These are phyloP conservation scores for Agrochola circellaris DNA, from an alignment of 2,888 invertebrate genomes.

Conservation along the genomic window DNA sequence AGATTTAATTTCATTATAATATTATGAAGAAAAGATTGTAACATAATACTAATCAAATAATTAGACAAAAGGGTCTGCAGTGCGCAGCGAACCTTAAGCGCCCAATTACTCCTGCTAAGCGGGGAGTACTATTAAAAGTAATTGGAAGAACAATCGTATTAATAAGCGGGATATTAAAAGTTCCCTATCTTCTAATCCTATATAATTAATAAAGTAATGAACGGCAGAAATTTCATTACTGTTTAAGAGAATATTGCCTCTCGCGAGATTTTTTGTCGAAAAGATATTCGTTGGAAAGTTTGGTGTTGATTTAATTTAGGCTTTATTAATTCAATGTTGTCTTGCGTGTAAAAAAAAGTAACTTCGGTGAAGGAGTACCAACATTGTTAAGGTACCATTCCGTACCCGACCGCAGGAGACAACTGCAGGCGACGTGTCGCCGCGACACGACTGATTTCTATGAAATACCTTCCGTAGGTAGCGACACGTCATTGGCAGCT, in stretches of 20 bases:
- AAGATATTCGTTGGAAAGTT: slow-evolving; percentile 16
- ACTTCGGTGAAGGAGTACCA: neutral
- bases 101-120: slow-evolving; percentile 57
- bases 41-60: slow-evolving; percentile 53
- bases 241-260: slow-evolving; percentile 26
- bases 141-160: slow-evolving; percentile 55
- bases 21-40: slow-evolving; percentile 30
- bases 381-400: too few species aligned
- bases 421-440: too few species aligned
- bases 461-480: too few species aligned
- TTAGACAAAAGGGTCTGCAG: slow-evolving; percentile 47
- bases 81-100: slow-evolving; percentile 45
- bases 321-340: neutral
- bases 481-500: too few species aligned
- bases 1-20: slow-evolving; percentile 40
- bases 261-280: slow-evolving; percentile 15
- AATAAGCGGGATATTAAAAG: slow-evolving; percentile 54
- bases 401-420: too few species aligned
- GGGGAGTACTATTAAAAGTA: slow-evolving; percentile 42
- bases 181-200: slow-evolving; percentile 51
- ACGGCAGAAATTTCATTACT: slow-evolving; percentile 42
- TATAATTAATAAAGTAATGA: slow-evolving; percentile 59
- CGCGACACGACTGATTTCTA: too few species aligned
- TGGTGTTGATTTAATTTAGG: neutral
- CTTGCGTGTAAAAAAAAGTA: neutral